These are phyloP conservation scores for Drosophila eohydei DNA, from an alignment of 2,888 invertebrate genomes.

Conservation along the genomic window DNA sequence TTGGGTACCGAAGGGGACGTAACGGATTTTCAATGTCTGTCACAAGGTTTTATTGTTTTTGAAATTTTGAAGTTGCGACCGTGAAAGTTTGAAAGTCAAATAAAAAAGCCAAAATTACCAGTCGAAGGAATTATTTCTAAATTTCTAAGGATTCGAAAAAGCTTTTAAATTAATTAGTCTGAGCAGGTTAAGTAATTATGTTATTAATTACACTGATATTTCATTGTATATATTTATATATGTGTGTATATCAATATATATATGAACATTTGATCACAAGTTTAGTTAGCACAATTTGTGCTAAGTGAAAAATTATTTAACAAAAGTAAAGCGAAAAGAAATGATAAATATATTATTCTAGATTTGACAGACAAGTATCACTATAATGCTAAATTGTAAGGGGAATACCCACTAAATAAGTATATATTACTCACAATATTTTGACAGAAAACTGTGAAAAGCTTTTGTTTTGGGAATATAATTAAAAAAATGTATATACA, in stretches of 20 bases:
- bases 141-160: not conserved
- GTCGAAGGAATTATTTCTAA: not conserved
- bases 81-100: conserved; percentile 18
- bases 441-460: not conserved
- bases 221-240: no score
- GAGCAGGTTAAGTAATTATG: no score
- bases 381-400: not conserved
- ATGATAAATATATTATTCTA: not conserved
- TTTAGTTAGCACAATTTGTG: conserved; percentile 1
- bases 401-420: not conserved
- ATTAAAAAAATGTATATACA: no score
- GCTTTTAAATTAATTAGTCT: not conserved
- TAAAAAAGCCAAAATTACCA: not conserved
- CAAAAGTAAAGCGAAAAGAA: not conserved
- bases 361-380: not conserved
- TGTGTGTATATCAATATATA: not conserved
- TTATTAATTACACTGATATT: no score
- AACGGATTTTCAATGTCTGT: conserved; percentile 25
- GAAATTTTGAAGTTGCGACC: conserved; percentile 22
- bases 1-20: not conserved
- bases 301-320: conserved; percentile 4
- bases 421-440: not conserved
- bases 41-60: conserved; percentile 38
- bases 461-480: no score
- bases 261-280: not conserved